Evolutionary conservation across 2,113 vertebrate species (phyloP), one percentile per base, ranked within the genome.

Genomic region (Cyanoramphus novaezelandiae): DNA sequence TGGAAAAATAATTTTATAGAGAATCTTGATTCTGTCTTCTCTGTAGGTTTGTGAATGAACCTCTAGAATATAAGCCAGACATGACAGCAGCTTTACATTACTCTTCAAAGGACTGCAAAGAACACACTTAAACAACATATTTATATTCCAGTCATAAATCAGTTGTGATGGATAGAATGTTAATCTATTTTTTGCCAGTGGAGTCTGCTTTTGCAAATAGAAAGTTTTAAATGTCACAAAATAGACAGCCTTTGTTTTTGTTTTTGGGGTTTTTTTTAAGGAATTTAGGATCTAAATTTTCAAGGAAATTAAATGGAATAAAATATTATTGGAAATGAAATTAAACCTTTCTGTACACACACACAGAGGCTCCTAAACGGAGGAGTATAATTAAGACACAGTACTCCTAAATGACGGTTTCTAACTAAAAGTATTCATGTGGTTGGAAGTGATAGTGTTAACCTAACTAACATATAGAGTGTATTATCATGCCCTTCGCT

Each of bases 121-220:
- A 82, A 64, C 47, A 50, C 9, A 5, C 13, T 65, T 74, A 85
- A 90, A 35, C 5, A 85, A 63, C 49, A 49, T n/a, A 62, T 76
- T 77, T 76, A 60, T 91, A 93, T 88, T 88, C 55, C 43, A 71
- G 29, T 33, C 46, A 55, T 64, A 85, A 90, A 80, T 21, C 44
- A 90, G 43, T n/a, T 65, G 52, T n/a, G 65, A 76, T 76, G 37
- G 77, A 82, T 29, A 72, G 87, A 87, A 92, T 92, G 92, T 89
- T 90, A 91, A 95, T 91, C 41, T 70, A 35, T 60, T 75, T 27
- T 90, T 77, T 93, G 25, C 67, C 49, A 76, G 37, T 72, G 37
- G 25, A 87, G 23, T 53, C 37, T 92, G 15, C 39, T 65, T 92
- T 92, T 85, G 47, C 52, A 76, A 93, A 89, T 0, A 81, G 16